Percentiles rank a stretch among this genome's conserved stretches.
phyloP scores from a whole-genome alignment of 2,888 invertebrate genomes.

The Cerceris rybyensis region DNA sequence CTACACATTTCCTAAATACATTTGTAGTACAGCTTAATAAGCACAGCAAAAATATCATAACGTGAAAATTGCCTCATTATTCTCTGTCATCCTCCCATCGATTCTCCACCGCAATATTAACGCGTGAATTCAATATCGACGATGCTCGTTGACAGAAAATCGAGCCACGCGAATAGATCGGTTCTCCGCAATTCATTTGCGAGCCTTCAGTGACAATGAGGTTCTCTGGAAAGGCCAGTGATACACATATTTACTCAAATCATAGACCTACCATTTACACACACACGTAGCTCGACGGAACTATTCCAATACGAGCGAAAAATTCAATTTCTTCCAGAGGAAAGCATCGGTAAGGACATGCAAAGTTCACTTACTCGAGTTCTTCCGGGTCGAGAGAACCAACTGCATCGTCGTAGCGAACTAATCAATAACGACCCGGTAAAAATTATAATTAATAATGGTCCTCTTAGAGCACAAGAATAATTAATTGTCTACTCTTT shows the following conservation, averaged over 20 bases:
- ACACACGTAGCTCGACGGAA: constrained; percentile 5
- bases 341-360: constrained; percentile 41
- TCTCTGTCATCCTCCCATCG: too few relatives aligned
- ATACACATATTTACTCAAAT: constrained; percentile 34
- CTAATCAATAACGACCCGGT: too few relatives aligned
- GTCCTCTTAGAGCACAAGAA: too few relatives aligned
- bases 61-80: too few relatives aligned
- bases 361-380: constrained; percentile 47
- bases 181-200: constrained; percentile 54
- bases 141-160: constrained; percentile 38
- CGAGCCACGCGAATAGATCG: constrained; percentile 50
- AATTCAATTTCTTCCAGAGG: constrained; percentile 43
- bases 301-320: constrained; percentile 28
- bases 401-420: too few relatives aligned
- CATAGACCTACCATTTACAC: constrained; percentile 31
- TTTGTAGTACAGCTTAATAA: too few relatives aligned
- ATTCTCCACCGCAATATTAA: neutral
- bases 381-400: neutral
- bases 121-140: constrained; percentile 43
- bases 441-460: too few relatives aligned
- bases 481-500: too few relatives aligned
- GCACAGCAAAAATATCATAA: too few relatives aligned
- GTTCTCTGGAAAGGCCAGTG: constrained; percentile 51
- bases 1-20: too few relatives aligned
- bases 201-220: constrained; percentile 50